Evolutionary conservation across 1,140 invertebrate species (phyloP).

Genomic region (Carcinoscorpius rotundicauda): DNA sequence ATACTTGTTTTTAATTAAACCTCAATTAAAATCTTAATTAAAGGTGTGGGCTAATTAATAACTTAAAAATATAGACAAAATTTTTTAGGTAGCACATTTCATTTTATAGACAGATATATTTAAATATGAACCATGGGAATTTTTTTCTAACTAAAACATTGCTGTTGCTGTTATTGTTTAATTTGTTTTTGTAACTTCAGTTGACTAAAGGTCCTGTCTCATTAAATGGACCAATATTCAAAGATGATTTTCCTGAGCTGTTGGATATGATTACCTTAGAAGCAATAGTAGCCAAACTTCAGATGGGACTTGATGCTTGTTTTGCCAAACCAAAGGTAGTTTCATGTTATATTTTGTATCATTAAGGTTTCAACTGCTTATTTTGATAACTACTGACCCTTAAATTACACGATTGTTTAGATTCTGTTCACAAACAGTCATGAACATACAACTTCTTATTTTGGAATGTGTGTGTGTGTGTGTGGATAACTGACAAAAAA

Average conservation of each 20-base stretch:
- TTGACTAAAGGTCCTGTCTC: conserved; percentile 1
- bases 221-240: conserved; percentile 6
- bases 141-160: conserved; percentile 4
- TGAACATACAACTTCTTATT: no score
- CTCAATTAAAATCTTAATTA: no score
- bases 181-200: background rate
- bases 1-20: conserved; percentile 3
- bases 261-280: conserved; percentile 52
- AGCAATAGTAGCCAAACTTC: conserved; percentile 52
- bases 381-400: conserved; percentile 17
- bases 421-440: no score
- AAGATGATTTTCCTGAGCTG: conserved; percentile 27
- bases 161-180: conserved; percentile 19
- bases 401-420: conserved; percentile 11
- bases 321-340: conserved; percentile 31
- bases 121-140: conserved; percentile 29
- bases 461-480: no score
- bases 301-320: conserved; percentile 47
- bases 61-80: no score
- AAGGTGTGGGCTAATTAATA: no score
- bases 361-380: background rate
- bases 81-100: no score
- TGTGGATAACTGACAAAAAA: no score
- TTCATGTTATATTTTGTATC: conserved; percentile 2
- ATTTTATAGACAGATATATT: no score